These are phyloP conservation scores for Dipodomys merriami DNA, from an alignment of 2,113 vertebrate species.

Conservation along the genomic window DNA sequence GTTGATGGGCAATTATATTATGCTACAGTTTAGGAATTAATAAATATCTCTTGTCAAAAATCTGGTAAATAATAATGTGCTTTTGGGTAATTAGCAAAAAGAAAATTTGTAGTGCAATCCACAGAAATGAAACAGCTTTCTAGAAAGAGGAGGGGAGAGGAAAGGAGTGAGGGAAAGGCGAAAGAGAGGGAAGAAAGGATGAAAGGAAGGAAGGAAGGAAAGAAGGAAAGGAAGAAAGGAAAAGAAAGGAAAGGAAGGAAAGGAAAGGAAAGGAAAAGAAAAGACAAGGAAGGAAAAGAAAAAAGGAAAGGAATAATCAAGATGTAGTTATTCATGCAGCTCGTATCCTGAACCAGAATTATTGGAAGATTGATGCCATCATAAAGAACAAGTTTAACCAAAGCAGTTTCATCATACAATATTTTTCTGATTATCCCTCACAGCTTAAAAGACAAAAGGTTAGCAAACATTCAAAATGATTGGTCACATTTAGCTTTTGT, in stretches of 20 bases:
- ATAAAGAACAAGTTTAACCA: neutral
- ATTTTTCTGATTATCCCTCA: constrained; percentile 19
- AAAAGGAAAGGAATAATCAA: too few relatives aligned
- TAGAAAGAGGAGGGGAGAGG: neutral
- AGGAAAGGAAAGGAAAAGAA: too few relatives aligned
- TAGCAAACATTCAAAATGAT: constrained; percentile 60
- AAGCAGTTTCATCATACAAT: neutral
- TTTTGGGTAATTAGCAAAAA: constrained; percentile 48
- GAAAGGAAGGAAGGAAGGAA: neutral
- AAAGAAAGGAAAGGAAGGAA: neutral
- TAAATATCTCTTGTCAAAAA: constrained; percentile 21
- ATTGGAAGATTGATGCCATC: neutral
- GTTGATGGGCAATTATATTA: neutral
- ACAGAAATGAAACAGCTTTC: constrained; percentile 44
- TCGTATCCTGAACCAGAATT: neutral
- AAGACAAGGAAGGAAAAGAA: too few relatives aligned
- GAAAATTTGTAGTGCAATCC: constrained; percentile 25
- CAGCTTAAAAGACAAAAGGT: constrained; percentile 65
- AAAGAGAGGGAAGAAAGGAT: neutral
- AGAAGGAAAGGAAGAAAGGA: neutral
- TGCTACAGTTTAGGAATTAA: neutral
- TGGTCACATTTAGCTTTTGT: constrained; percentile 53
- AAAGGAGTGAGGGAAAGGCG: too few relatives aligned
- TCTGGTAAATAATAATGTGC: constrained; percentile 36
- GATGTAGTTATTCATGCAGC: constrained; percentile 24